Percentiles rank a stretch among this genome's conserved stretches.
These are phyloP conservation scores for Alloscopus bannaensis DNA, from an alignment of 2,888 invertebrate species.

Conservation along the genomic window DNA sequence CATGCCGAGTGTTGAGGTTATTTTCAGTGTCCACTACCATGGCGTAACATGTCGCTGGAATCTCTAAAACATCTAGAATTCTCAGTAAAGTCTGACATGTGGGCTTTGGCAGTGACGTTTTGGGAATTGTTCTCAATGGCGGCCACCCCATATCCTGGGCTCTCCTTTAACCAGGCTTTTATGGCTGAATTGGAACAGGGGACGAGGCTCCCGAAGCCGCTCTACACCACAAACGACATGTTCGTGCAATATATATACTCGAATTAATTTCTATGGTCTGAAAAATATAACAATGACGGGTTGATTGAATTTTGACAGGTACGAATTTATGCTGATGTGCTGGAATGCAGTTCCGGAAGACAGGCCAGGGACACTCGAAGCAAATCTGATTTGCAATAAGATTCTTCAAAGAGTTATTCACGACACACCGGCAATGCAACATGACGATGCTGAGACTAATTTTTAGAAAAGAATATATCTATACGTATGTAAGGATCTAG, in stretches of 20 bases:
- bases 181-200: background rate
- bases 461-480: too few species aligned
- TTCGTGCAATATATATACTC: background rate
- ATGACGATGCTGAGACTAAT: too few species aligned
- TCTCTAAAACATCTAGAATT: background rate
- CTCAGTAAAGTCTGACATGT: conserved; percentile 3
- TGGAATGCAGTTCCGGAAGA: conserved; percentile 1
- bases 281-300: background rate
- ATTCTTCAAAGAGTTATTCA: too few species aligned
- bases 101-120: background rate
- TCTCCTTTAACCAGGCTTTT: background rate
- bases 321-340: conserved; percentile 8
- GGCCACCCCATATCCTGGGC: background rate
- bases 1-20: too few species aligned
- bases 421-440: too few species aligned
- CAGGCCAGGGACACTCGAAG: background rate
- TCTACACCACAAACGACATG: background rate
- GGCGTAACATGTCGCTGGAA: conserved; percentile 5
- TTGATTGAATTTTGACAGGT: background rate
- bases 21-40: conserved; percentile 11
- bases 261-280: background rate
- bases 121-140: conserved; percentile 14
- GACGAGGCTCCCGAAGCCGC: background rate
- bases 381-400: background rate
- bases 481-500: too few species aligned